A percentile compares a stretch with the other conserved stretches of the same genome.
These are phyloP conservation scores for Lithobius niger DNA, from an alignment of 1,140 invertebrate species.

Conservation along the genomic window DNA sequence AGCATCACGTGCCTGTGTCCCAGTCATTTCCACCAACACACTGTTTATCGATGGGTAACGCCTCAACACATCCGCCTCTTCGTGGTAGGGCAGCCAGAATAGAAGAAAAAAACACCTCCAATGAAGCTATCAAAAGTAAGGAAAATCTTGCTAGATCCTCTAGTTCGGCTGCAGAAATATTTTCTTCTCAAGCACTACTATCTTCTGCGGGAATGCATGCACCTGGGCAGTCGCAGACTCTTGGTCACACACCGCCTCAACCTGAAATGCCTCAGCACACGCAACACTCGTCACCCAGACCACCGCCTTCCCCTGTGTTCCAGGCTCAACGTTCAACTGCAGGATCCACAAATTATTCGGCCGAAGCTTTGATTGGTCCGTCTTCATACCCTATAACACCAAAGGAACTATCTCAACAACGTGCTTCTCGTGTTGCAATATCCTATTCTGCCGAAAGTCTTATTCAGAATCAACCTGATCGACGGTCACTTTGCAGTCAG, in stretches of 20 bases:
- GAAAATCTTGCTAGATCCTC: too few species aligned
- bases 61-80: too few species aligned
- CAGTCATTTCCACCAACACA: too few species aligned
- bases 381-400: not conserved
- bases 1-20: too few species aligned
- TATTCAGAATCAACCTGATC: slow-evolving; percentile 23
- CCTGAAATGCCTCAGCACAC: not conserved
- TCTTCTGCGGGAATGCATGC: too few species aligned
- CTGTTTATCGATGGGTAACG: too few species aligned
- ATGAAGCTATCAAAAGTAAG: too few species aligned
- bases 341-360: not conserved
- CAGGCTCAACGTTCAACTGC: not conserved
- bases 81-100: too few species aligned
- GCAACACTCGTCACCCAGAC: not conserved
- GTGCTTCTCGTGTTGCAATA: slow-evolving; percentile 7
- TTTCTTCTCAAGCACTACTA: too few species aligned
- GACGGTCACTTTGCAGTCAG: not conserved
- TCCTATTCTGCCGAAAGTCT: slow-evolving; percentile 29
- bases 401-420: not conserved
- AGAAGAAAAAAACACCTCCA: too few species aligned
- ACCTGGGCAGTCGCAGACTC: too few species aligned
- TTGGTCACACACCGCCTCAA: not conserved
- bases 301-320: not conserved
- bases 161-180: too few species aligned
- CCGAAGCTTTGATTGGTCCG: slow-evolving; percentile 4